Base-by-base conservation (phyloP, 1,140 invertebrate genomes). In the Drosophila parvula region DNA sequence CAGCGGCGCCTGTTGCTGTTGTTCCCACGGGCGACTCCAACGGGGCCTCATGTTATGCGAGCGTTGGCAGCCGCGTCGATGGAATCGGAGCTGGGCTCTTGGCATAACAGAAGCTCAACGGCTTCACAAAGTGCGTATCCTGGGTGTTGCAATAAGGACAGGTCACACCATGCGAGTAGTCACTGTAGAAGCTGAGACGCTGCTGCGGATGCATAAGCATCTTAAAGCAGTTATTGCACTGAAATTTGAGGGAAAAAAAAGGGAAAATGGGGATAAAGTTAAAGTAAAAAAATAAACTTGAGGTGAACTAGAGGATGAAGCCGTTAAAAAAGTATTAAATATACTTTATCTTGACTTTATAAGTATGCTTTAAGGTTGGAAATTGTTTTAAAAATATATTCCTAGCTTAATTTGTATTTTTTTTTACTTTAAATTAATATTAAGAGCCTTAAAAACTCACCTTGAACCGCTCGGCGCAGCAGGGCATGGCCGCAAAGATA, bases 401-500 rank as follows among this genome's bases (percentile, higher is more conserved):
- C 6, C 7, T 11, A 51, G 7, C 5, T 16, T 8, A 0, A 28
- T 12, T 12, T 47, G 1, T 47, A 5, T 14, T 0, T 6, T 5
- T 0, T 27, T 8, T 27, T n/a, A n/a, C 1, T 0, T 4, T 5
- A 32, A 11, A 10, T 18, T 9, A 44, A 16, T 18, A 10, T 38
- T 32, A 27, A n/a, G 11, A 1, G 9, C 14, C n/a, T 7, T 1
- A 22, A 28, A n/a, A 51, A 78, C 92, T 93, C 92, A 98, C 97
- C 95, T 97, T 97, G 60, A 99, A 94, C 83, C 98, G 94, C 85
- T 98, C 97, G 91, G 96, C 94, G 93, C 98, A 99, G 92, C 98
- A 99, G 14, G 98, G 97, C 93, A 96, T 97, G 48, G 98, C 98
- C 90, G 98, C 98, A 92, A 99, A 99, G 71, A 99, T 97, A 92